These are phyloP conservation scores for Heteronetta atricapilla DNA, from an alignment of 2,113 vertebrate genomes.

Conservation along the genomic window DNA sequence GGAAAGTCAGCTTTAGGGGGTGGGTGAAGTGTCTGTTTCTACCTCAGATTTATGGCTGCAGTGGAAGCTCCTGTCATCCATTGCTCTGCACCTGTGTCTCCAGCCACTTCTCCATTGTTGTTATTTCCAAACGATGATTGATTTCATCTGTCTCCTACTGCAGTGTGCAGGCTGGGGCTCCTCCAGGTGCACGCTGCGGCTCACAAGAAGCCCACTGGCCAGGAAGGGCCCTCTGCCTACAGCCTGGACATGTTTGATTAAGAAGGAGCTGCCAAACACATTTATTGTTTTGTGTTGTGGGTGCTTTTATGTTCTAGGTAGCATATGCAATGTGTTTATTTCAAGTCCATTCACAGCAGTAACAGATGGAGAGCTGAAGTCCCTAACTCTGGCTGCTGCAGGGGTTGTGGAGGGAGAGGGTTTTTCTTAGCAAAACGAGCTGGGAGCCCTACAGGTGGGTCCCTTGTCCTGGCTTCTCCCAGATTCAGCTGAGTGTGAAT, in stretches of 20 bases:
- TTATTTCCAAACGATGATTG: constrained; percentile 6
- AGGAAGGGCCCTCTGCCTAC: background rate
- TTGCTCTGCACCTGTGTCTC: constrained; percentile 4
- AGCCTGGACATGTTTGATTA: background rate
- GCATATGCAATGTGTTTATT: background rate
- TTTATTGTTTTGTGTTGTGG: background rate
- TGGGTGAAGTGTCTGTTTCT: background rate
- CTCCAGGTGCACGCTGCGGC: background rate
- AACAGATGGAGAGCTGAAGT: background rate
- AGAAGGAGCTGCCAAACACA: background rate
- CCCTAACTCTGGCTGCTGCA: background rate
- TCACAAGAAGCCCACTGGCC: background rate
- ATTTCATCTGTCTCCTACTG: background rate
- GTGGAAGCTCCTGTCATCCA: background rate
- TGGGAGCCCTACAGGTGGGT: background rate
- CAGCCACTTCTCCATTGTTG: background rate
- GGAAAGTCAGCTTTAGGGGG: background rate
- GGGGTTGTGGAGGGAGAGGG: background rate
- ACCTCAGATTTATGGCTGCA: background rate
- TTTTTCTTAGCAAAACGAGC: background rate
- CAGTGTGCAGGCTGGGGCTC: background rate
- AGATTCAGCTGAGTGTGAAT: background rate
- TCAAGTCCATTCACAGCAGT: too few species aligned
- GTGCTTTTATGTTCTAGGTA: background rate
- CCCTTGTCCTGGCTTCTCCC: background rate